A percentile compares a stretch with the other conserved stretches of the same genome.
Evolutionary conservation across 2,797 vertebrate genomes (phyloP).

Genomic region (Urosaurus nigricauda): DNA sequence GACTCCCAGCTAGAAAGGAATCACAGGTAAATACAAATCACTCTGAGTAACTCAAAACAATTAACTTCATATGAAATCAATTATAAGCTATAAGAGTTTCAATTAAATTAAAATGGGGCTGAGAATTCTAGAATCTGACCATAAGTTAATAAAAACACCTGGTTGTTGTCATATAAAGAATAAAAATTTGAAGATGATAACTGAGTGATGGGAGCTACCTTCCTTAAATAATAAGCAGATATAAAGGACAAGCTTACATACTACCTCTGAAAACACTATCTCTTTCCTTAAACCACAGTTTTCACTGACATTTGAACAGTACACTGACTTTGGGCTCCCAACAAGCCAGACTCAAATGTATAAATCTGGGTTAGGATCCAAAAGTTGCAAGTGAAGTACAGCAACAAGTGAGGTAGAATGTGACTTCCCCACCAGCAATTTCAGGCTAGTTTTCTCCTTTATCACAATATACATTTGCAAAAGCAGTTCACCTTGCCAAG

Average conservation of each 20-base stretch:
- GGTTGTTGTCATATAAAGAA: not conserved
- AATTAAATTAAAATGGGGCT: not conserved
- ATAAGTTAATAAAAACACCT: not conserved
- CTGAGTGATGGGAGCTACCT: not conserved
- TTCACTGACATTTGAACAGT: too few relatives aligned
- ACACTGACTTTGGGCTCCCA: too few relatives aligned
- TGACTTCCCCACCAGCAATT: not conserved
- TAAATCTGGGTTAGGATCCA: not conserved
- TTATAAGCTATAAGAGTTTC: not conserved
- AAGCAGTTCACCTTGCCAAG: not conserved
- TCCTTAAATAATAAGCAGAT: not conserved
- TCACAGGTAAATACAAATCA: constrained; percentile 32
- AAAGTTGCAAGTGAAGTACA: not conserved
- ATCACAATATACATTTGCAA: not conserved
- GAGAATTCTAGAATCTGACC: not conserved
- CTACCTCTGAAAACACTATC: too few relatives aligned
- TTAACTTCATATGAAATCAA: not conserved
- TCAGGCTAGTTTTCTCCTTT: not conserved
- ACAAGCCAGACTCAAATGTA: too few relatives aligned
- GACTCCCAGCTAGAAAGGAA: constrained; percentile 89
- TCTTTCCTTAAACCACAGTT: too few relatives aligned
- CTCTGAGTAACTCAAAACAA: not conserved
- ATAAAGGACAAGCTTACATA: not conserved
- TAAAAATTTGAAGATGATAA: not conserved
- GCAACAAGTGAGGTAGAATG: not conserved